These are phyloP conservation scores for Drosophila mettleri DNA, from an alignment of 2,888 invertebrate species.

Conservation along the genomic window DNA sequence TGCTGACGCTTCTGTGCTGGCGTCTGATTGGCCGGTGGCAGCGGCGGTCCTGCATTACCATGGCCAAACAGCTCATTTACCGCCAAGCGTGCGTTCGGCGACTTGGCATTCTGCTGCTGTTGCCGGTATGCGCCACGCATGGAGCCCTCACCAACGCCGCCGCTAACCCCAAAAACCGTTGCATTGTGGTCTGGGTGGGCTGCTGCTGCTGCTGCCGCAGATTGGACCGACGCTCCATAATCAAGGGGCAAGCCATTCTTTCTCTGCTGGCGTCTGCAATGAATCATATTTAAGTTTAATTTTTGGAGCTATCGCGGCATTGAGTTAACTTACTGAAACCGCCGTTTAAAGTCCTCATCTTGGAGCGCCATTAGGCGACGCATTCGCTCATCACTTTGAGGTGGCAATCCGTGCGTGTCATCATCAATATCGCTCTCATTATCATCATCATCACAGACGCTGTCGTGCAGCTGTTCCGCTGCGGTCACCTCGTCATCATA, in stretches of 20 bases:
- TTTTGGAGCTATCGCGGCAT: neutral
- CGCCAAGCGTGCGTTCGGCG: slow-evolving; percentile 82
- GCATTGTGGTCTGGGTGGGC: slow-evolving; percentile 67
- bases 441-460: slow-evolving; percentile 81
- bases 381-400: slow-evolving; percentile 83
- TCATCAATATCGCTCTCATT: slow-evolving; percentile 76
- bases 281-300: neutral
- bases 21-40: slow-evolving; percentile 83
- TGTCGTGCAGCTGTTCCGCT: slow-evolving; percentile 70
- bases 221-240: slow-evolving; percentile 59
- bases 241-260: slow-evolving; percentile 76
- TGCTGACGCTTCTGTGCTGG: slow-evolving; percentile 82
- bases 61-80: slow-evolving; percentile 82
- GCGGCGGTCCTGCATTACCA: slow-evolving; percentile 74
- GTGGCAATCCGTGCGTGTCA: slow-evolving; percentile 73
- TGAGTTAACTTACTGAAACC: slow-evolving; percentile 79
- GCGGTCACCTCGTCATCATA: slow-evolving; percentile 74
- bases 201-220: slow-evolving; percentile 45
- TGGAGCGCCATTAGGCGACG: slow-evolving; percentile 82
- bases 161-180: slow-evolving; percentile 84
- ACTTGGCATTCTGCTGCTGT: slow-evolving; percentile 76
- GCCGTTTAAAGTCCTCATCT: slow-evolving; percentile 82
- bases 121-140: slow-evolving; percentile 75
- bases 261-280: slow-evolving; percentile 80
- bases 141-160: slow-evolving; percentile 83